phyloP scores from a whole-genome alignment of 2,797 vertebrate species.

The Sciurus carolinensis region DNA sequence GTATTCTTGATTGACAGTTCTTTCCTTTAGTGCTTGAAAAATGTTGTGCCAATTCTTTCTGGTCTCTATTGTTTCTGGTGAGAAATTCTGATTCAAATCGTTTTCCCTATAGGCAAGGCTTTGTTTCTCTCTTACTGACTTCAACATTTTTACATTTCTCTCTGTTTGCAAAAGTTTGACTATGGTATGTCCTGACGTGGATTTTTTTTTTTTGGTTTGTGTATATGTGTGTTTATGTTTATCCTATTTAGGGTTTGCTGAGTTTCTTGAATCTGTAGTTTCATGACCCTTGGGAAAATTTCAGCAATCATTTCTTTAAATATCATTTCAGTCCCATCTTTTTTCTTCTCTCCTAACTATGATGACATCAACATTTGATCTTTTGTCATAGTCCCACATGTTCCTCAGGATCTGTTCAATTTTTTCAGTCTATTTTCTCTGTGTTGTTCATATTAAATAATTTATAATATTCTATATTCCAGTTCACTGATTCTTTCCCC shows the following conservation, averaged over 20 bases:
- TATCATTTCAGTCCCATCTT: slow-evolving; percentile 9
- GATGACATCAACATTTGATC: background rate
- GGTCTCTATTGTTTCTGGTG: background rate
- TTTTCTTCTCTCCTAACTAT: slow-evolving; percentile 17
- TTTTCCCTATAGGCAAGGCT: slow-evolving; percentile 22
- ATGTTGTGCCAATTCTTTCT: slow-evolving; percentile 3
- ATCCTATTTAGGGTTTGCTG: slow-evolving; percentile 20
- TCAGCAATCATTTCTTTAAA: slow-evolving; percentile 48
- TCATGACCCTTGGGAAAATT: background rate
- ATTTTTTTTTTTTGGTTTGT: background rate
- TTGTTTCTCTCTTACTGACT: background rate
- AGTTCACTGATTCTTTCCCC: slow-evolving; percentile 16
- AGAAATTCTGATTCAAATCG: slow-evolving; percentile 26
- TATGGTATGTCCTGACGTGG: background rate
- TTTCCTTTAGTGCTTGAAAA: slow-evolving; percentile 46
- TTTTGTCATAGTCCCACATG: background rate
- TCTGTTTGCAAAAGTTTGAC: slow-evolving; percentile 12
- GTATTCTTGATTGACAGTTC: background rate
- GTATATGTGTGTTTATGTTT: background rate
- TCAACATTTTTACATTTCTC: background rate
- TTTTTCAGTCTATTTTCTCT: slow-evolving; percentile 33
- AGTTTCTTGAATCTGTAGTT: slow-evolving; percentile 43
- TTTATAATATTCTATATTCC: background rate
- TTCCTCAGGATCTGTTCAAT: background rate
- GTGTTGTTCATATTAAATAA: background rate